These are phyloP conservation scores for Vimba vimba DNA, from an alignment of 2,113 vertebrate species.

Conservation along the genomic window DNA sequence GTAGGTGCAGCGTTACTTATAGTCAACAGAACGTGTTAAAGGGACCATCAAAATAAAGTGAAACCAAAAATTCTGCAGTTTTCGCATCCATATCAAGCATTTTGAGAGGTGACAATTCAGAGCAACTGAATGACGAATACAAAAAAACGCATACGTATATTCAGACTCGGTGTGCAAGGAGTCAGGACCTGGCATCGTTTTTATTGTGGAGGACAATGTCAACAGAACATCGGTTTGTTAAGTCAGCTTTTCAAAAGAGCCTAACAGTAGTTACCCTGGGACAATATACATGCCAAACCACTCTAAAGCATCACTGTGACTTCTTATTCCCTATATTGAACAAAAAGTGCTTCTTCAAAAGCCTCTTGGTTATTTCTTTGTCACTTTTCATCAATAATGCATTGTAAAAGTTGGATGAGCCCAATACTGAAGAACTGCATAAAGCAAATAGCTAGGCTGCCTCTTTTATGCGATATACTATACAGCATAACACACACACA, in stretches of 20 bases:
- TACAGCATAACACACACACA: neutral
- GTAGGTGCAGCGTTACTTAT: too few species aligned
- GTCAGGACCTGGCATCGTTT: neutral
- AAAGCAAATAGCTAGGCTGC: neutral
- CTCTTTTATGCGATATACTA: neutral
- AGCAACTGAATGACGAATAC: too few species aligned
- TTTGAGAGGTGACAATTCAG: too few species aligned
- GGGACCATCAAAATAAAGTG: too few species aligned
- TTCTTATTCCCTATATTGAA: neutral
- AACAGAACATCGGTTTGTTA: neutral
- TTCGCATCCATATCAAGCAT: too few species aligned
- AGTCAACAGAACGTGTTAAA: too few species aligned
- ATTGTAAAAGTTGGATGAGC: neutral
- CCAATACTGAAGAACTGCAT: neutral
- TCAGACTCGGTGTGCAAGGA: too few species aligned
- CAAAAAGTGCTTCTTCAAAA: neutral
- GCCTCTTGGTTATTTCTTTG: neutral
- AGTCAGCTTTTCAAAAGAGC: neutral
- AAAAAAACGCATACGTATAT: too few species aligned
- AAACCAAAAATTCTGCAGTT: too few species aligned
- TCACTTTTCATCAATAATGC: constrained; percentile 3
- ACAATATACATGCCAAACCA: neutral
- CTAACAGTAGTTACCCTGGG: neutral
- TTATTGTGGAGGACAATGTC: neutral
- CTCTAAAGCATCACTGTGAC: neutral